Percentiles rank a stretch among this genome's conserved stretches.
These are phyloP conservation scores for Labeo rohita DNA, from an alignment of 2,113 vertebrate genomes.

Conservation along the genomic window DNA sequence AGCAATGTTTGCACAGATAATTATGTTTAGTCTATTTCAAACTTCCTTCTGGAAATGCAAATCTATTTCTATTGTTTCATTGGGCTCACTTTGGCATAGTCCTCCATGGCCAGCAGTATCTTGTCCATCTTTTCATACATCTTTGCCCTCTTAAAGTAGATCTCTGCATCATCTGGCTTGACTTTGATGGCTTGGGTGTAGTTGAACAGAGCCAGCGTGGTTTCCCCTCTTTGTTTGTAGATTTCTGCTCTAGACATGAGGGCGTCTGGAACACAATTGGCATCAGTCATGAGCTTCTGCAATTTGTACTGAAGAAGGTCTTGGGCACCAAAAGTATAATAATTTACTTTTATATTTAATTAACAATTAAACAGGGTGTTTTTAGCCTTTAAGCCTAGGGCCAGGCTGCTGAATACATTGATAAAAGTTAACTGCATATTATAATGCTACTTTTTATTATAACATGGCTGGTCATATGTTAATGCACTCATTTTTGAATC, in stretches of 20 bases:
- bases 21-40: background rate
- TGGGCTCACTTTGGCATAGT: slow-evolving; percentile 75
- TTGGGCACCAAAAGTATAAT: background rate
- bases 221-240: slow-evolving; percentile 69
- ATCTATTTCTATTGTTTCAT: background rate
- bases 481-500: too few relatives aligned
- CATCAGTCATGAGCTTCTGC: slow-evolving; percentile 2
- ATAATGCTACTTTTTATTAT: background rate
- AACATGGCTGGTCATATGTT: background rate
- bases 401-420: background rate
- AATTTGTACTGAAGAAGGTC: background rate
- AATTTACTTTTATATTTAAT: background rate
- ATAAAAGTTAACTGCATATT: background rate
- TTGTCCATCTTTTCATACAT: slow-evolving; percentile 69
- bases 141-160: slow-evolving; percentile 78
- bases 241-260: slow-evolving; percentile 82
- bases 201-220: slow-evolving; percentile 71
- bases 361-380: background rate
- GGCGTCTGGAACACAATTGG: slow-evolving; percentile 67
- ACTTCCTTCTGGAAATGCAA: background rate
- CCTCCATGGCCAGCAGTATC: slow-evolving; percentile 75
- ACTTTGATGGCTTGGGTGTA: slow-evolving; percentile 77
- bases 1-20: background rate
- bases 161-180: slow-evolving; percentile 73
- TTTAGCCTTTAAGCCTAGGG: background rate